Evolutionary conservation across 2,797 vertebrate species (phyloP).

Genomic region (Argentina silus): DNA sequence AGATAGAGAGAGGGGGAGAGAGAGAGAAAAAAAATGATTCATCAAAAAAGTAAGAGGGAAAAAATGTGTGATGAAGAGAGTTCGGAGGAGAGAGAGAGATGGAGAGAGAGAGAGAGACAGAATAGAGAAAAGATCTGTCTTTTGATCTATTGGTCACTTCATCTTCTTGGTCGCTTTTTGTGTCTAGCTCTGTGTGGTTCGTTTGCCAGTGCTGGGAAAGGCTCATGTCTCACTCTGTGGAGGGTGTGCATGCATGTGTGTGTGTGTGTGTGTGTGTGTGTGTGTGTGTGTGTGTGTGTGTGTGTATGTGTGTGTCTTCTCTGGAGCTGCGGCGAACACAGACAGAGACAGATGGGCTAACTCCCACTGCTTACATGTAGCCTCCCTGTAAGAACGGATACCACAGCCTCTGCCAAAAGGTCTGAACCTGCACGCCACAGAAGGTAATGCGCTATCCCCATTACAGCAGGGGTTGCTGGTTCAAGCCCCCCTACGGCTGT

Average conservation of each 20-base stretch:
- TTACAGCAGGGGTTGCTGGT: too few relatives aligned
- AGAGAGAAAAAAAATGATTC: too few relatives aligned
- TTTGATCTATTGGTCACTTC: slow-evolving; percentile 1
- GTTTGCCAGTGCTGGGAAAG: neutral
- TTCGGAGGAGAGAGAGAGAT: neutral
- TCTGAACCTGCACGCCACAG: neutral
- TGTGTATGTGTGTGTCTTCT: neutral
- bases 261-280: neutral
- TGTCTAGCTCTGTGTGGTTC: neutral
- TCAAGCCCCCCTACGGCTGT: too few relatives aligned
- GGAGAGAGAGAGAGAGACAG: neutral
- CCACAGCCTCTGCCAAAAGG: neutral
- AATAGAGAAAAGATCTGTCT: neutral
- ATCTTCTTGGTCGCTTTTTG: neutral
- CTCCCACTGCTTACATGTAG: slow-evolving; percentile 3
- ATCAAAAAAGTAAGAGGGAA: too few relatives aligned
- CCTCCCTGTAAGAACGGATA: neutral
- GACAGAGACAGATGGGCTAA: slow-evolving; percentile 2
- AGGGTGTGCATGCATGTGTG: neutral
- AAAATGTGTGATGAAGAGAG: neutral
- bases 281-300: neutral
- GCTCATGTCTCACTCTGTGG: slow-evolving; percentile 6
- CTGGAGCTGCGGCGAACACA: neutral
- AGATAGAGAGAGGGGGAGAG: neutral
- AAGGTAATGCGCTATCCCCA: neutral